phyloP scores from a whole-genome alignment of 92 coral and sea anemone genomes.

The Heliopora coerulea region DNA sequence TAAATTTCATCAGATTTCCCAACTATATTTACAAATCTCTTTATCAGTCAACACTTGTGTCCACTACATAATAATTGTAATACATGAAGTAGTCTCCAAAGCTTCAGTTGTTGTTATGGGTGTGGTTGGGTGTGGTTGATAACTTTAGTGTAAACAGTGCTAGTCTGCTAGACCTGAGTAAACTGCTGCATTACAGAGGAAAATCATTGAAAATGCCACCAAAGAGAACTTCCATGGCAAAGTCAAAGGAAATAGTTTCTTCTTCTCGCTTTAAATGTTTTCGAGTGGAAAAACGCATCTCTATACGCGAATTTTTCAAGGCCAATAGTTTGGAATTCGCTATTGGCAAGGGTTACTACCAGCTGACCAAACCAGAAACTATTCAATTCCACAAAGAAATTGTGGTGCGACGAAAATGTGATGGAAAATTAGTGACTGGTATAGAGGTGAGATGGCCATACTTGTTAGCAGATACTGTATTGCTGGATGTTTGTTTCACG shows the following conservation, averaged over 20 bases:
- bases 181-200: no score
- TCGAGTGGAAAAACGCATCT: slow-evolving; percentile 59
- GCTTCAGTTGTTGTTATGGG: no score
- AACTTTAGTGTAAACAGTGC: no score
- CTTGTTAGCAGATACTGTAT: no score
- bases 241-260: slow-evolving; percentile 53
- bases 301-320: slow-evolving; percentile 77
- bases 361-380: slow-evolving; percentile 88
- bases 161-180: no score
- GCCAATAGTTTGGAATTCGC: slow-evolving; percentile 80
- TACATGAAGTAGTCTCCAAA: no score
- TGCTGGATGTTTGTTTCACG: no score
- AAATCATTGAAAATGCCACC: slow-evolving; percentile 32
- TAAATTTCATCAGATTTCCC: no score
- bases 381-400: slow-evolving; percentile 89
- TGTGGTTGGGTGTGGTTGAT: no score
- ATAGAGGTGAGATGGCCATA: slow-evolving; percentile 63
- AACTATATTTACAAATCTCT: no score
- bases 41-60: no score
- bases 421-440: slow-evolving; percentile 73
- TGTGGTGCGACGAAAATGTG: slow-evolving; percentile 77
- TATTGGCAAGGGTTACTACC: slow-evolving; percentile 86
- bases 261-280: slow-evolving; percentile 70
- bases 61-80: no score
- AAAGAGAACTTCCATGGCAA: slow-evolving; percentile 51